Percentiles rank a stretch among this genome's conserved stretches.
Conservation (phyloP, 2,113 vertebrate species). For the Mirounga angustirostris region DNA sequence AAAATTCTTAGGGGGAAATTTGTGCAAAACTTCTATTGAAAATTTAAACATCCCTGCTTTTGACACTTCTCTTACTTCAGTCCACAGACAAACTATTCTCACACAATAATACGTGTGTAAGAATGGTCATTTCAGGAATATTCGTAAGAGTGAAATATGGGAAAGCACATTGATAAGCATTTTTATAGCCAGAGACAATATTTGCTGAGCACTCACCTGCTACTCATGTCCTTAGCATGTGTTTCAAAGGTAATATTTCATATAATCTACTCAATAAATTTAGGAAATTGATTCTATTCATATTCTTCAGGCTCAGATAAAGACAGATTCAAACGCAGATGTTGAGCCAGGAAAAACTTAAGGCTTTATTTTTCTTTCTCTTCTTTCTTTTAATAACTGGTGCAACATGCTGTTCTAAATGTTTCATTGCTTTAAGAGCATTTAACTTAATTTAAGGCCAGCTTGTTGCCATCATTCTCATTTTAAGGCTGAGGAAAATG, state of each 20-base stretch:
- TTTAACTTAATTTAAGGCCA: neutral
- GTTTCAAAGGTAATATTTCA: neutral
- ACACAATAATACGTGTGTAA: neutral
- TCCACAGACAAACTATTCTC: neutral
- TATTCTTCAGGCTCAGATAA: neutral
- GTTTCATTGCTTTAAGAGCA: neutral
- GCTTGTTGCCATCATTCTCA: neutral
- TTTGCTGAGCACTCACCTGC: neutral
- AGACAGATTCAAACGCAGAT: conserved; percentile 8
- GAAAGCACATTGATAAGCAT: neutral
- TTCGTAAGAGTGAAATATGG: neutral
- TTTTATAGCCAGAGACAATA: conserved; percentile 24
- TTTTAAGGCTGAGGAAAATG: neutral
- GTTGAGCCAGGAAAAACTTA: neutral
- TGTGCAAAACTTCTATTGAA: neutral
- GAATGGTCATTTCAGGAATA: neutral
- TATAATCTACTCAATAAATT: conserved; percentile 38
- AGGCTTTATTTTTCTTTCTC: neutral
- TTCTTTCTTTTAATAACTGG: neutral
- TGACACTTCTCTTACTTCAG: neutral
- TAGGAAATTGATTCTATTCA: conserved; percentile 41
- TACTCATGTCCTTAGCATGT: neutral
- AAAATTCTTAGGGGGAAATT: neutral
- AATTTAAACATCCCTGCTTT: neutral
- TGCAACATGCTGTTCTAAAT: neutral